Percentiles rank a stretch among this genome's conserved stretches.
Conservation (phyloP, 2,888 invertebrate species). For the Dermolepida albohirtum region DNA sequence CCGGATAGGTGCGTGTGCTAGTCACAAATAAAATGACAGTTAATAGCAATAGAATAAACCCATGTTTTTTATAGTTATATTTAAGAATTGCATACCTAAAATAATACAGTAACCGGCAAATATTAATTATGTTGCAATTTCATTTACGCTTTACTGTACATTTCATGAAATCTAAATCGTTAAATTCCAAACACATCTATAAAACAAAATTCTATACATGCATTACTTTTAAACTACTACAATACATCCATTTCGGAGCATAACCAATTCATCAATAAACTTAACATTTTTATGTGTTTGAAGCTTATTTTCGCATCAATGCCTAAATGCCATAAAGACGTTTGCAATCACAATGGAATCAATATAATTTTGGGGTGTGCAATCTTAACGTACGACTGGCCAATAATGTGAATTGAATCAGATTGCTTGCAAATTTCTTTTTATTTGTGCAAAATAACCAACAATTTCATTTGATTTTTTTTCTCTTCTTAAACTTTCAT, state of each 20-base stretch:
- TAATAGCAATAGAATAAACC: too few relatives aligned
- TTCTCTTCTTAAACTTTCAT: constrained; percentile 4
- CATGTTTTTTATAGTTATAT: too few relatives aligned
- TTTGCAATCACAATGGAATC: background rate
- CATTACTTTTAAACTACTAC: constrained; percentile 9
- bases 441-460: constrained; percentile 31
- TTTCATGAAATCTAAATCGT: too few relatives aligned
- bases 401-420: constrained; percentile 32
- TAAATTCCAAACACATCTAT: constrained; percentile 10
- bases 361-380: constrained; percentile 23
- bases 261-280: constrained; percentile 14
- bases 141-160: too few relatives aligned
- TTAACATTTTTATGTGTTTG: constrained; percentile 16
- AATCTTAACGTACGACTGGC: constrained; percentile 36
- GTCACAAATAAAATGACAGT: too few relatives aligned
- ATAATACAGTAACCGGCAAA: too few relatives aligned
- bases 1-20: too few relatives aligned
- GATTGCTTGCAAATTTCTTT: constrained; percentile 27
- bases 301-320: constrained; percentile 1
- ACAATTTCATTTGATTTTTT: constrained; percentile 16
- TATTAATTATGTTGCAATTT: too few relatives aligned
- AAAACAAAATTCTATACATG: constrained; percentile 19
- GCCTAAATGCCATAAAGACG: constrained; percentile 3
- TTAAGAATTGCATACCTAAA: too few relatives aligned
- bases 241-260: constrained; percentile 25